Base-by-base conservation (phyloP, 2,797 vertebrate species). In the Oreonectes daqikongensis region DNA sequence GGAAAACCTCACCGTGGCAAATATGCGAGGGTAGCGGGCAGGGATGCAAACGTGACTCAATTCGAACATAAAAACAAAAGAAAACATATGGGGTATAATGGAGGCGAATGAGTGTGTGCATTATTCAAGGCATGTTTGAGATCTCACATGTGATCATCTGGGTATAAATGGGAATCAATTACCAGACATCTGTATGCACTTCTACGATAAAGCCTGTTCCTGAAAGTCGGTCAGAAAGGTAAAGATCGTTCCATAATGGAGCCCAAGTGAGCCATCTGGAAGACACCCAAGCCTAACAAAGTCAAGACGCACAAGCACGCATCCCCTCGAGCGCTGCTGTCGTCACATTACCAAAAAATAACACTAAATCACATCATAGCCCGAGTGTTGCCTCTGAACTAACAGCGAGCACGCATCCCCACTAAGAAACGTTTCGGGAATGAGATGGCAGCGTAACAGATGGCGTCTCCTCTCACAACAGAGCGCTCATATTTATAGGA, bases 1-100 rank as follows among this genome's bases (percentile, higher is more conserved):
- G 65, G 72, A 81, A 75, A 67, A 60, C 38, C 64, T 74, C 55
- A 30, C 22, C 57, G 57, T 46, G 24, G 61, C 50, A 69, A 81
- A 69, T 22, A 78, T 9, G 35, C 73, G 66, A 75, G 65, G 57
- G 69, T 72, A 12, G 55, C 53, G 52, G 61, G 69, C 14, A 1
- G 0, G 5, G 35, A 57, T 42, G 61, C 14, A 30, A 55, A 75
- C 18, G 22, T 55, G 60, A 66, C 46, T 75, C 35, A 30, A 46
- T 32, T 22, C 1, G 22, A 4, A 20, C 61, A 30, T 77, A 60
- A 60, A 59, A 60, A 52, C 53, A 35, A 35, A 35, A 9, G 32
- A 9, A 35, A 2, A 42, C 28, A 65, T 69, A 11, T 1, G 40
- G 44, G 46, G 65, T 12, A 38, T 48, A 57, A 40, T 53, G 53